phyloP scores from a whole-genome alignment of 2,797 vertebrate genomes.

The Coreius guichenoti region DNA sequence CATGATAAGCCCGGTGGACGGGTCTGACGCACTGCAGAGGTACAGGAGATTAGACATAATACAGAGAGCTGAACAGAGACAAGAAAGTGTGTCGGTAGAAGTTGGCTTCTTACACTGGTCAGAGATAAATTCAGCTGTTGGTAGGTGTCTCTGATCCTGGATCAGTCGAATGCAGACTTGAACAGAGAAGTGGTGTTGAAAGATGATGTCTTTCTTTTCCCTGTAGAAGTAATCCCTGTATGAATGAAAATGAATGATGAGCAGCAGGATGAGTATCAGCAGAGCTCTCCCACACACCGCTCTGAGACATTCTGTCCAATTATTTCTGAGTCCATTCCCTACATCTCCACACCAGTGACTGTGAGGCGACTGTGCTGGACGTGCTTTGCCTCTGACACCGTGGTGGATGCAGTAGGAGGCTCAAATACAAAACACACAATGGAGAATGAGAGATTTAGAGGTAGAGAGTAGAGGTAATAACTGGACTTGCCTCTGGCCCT shows the following conservation, averaged over 20 bases:
- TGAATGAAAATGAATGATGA: slow-evolving; percentile 44
- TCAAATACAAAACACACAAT: slow-evolving; percentile 31
- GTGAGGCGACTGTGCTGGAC: slow-evolving; percentile 4
- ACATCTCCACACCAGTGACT: slow-evolving; percentile 29
- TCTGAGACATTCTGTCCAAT: slow-evolving; percentile 28
- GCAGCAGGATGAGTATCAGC: slow-evolving; percentile 14
- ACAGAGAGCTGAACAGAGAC: slow-evolving; percentile 28
- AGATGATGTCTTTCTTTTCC: slow-evolving; percentile 9
- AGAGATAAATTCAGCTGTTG: slow-evolving; percentile 37
- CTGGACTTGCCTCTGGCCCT: slow-evolving; percentile 14
- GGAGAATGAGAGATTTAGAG: slow-evolving; percentile 32
- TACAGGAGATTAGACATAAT: slow-evolving; percentile 45
- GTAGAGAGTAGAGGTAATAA: slow-evolving; percentile 33
- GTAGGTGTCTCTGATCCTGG: slow-evolving; percentile 14
- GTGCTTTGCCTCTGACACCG: slow-evolving; percentile 23
- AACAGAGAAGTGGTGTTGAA: slow-evolving; percentile 10
- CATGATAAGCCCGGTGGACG: slow-evolving; percentile 53
- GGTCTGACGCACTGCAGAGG: slow-evolving; percentile 32
- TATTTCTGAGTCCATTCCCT: slow-evolving; percentile 40
- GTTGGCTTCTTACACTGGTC: slow-evolving; percentile 17
- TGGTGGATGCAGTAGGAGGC: slow-evolving; percentile 26
- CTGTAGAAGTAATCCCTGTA: slow-evolving; percentile 18
- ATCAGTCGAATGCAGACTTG: slow-evolving; percentile 22
- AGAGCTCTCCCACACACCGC: slow-evolving; percentile 22
- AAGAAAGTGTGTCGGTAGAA: slow-evolving; percentile 20